Percentiles rank a stretch among this genome's conserved stretches.
phyloP scores from a whole-genome alignment of 2,113 vertebrate species.

The Crocuta crocuta region DNA sequence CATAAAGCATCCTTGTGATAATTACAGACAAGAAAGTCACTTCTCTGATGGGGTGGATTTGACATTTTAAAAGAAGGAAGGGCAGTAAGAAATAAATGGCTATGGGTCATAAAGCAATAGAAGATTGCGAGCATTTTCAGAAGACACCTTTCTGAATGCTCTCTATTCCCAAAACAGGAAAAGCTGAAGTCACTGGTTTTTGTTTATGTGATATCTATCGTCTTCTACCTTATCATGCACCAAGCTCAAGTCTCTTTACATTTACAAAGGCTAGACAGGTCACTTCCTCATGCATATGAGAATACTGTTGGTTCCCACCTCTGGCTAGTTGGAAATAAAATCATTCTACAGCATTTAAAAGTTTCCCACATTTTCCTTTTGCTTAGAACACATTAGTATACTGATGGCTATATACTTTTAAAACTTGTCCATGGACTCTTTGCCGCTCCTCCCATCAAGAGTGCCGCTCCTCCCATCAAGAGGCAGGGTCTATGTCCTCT shows the following conservation, averaged over 20 bases:
- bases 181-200: neutral
- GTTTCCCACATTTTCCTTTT: neutral
- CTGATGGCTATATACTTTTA: neutral
- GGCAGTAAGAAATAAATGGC: neutral
- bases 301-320: neutral
- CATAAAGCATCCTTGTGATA: neutral
- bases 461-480: neutral
- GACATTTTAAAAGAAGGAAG: neutral
- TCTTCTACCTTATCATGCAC: neutral
- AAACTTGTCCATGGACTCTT: neutral
- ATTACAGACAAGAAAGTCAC: neutral
- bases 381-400: neutral
- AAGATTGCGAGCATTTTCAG: neutral
- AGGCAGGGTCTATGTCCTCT: neutral
- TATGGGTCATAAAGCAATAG: neutral
- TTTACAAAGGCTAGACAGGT: neutral
- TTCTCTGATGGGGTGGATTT: neutral
- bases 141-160: neutral
- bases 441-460: neutral
- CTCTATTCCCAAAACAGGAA: neutral
- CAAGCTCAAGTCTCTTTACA: neutral
- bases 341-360: neutral
- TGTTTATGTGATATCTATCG: neutral
- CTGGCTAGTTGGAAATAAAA: neutral
- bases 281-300: too few relatives aligned